phyloP scores from a whole-genome alignment of 2,797 vertebrate species.

The Pelodytes ibericus region DNA sequence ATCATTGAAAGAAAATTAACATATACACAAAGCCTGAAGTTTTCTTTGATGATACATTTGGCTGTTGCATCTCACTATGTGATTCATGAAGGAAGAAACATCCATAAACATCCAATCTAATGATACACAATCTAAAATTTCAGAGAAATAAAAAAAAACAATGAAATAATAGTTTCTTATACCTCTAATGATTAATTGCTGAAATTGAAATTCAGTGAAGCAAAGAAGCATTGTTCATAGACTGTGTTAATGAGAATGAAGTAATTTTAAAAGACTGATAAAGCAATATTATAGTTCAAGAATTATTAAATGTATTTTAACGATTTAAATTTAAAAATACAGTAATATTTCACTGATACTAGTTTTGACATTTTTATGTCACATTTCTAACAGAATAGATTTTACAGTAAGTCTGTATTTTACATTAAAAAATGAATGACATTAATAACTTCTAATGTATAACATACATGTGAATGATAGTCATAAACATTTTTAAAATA shows the following conservation, averaged over 20 bases:
- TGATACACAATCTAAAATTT: not conserved
- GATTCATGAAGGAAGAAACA: slow-evolving; percentile 15
- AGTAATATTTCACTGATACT: slow-evolving; percentile 17
- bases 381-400: slow-evolving; percentile 6
- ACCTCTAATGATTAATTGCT: slow-evolving; percentile 53
- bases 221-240: slow-evolving; percentile 55
- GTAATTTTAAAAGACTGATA: slow-evolving; percentile 54
- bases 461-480: too few species aligned
- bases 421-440: not conserved
- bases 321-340: slow-evolving; percentile 38
- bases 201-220: slow-evolving; percentile 57
- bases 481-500: too few species aligned
- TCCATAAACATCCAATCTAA: not conserved
- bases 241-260: slow-evolving; percentile 53
- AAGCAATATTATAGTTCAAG: slow-evolving; percentile 54
- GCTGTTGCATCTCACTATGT: slow-evolving; percentile 13
- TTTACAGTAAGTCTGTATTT: not conserved
- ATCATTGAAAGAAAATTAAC: slow-evolving; percentile 34
- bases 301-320: slow-evolving; percentile 47
- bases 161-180: slow-evolving; percentile 23
- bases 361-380: slow-evolving; percentile 12
- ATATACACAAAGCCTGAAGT: slow-evolving; percentile 20
- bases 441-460: not conserved
- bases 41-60: slow-evolving; percentile 11
- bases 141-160: not conserved